A percentile compares a stretch with the other conserved stretches of the same genome.
Evolutionary conservation across 2,888 invertebrate genomes (phyloP).

Genomic region (Arctia plantaginis): DNA sequence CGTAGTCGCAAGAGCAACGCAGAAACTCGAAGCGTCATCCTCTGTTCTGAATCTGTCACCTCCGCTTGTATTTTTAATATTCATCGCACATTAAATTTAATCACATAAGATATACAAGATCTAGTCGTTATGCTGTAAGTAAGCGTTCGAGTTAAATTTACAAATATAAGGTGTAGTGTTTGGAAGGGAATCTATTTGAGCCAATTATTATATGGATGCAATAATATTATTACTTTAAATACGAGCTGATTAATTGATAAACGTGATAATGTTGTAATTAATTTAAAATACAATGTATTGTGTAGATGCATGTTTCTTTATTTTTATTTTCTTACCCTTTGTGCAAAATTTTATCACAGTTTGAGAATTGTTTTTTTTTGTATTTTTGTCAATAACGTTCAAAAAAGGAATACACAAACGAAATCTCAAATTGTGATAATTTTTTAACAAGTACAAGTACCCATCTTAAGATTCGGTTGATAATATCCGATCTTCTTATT

Average conservation of each 20-base stretch:
- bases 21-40: neutral
- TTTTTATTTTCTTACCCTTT: neutral
- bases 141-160: constrained; percentile 22
- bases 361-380: neutral
- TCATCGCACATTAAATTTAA: constrained; percentile 24
- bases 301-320: neutral
- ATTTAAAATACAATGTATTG: neutral
- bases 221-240: constrained; percentile 1
- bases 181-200: constrained; percentile 5
- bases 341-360: neutral
- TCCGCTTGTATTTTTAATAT: constrained; percentile 9
- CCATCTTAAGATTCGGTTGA: neutral
- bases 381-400: neutral
- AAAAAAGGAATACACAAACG: neutral
- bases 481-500: neutral
- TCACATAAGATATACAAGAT: constrained; percentile 38
- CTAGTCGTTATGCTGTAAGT: constrained; percentile 47
- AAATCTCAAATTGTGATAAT: neutral
- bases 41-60: constrained; percentile 5
- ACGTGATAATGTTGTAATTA: neutral
- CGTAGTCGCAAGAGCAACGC: neutral
- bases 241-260: neutral
- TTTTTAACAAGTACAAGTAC: neutral
- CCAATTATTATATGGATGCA: constrained; percentile 5
- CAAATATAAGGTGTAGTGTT: constrained; percentile 7